These are phyloP conservation scores for Zosterops pallidus DNA, from an alignment of 2,113 vertebrate species.

Conservation along the genomic window DNA sequence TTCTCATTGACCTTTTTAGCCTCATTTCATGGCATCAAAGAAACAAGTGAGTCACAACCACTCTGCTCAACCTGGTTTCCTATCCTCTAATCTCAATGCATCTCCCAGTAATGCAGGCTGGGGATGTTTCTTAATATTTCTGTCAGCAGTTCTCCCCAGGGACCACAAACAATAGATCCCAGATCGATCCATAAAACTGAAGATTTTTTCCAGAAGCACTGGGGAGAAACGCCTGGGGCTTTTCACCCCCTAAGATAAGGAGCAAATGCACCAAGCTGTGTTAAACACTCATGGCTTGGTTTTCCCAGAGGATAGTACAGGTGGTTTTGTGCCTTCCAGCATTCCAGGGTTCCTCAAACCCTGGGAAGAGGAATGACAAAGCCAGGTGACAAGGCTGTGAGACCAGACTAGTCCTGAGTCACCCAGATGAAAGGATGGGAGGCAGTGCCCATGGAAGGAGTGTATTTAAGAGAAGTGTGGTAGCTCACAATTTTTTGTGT, in stretches of 20 bases:
- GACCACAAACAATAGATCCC: background rate
- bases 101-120: background rate
- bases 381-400: background rate
- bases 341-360: background rate
- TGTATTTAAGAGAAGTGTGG: background rate
- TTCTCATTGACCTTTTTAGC: background rate
- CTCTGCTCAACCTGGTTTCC: background rate
- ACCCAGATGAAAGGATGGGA: background rate
- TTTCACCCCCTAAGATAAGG: background rate
- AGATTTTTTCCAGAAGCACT: background rate
- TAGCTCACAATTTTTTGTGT: background rate
- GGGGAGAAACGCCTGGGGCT: fast-evolving
- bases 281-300: background rate
- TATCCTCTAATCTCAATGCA: background rate
- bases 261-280: background rate
- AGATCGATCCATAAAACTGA: background rate
- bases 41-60: background rate
- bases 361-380: background rate
- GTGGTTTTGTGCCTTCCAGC: background rate
- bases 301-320: background rate
- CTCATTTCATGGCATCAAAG: background rate
- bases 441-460: background rate
- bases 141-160: background rate
- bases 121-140: background rate
- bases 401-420: background rate